Base-by-base conservation (phyloP, 2,888 invertebrate species). In the Pristionchus fissidentatus region DNA sequence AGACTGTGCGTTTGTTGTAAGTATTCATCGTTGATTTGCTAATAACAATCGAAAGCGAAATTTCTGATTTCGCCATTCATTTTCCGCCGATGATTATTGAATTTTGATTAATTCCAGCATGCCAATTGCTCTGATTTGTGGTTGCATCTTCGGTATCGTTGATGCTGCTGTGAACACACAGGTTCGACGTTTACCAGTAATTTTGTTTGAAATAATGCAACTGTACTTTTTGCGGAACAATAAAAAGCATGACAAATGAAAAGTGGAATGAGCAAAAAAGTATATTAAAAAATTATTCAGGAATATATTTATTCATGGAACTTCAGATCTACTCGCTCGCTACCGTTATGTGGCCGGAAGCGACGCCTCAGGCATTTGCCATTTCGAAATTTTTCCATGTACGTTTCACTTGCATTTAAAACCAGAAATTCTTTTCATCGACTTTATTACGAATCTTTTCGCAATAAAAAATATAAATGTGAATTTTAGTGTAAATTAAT, bases 321-420 rank as follows among this genome's bases (percentile, higher is more conserved):
- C 2, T 26, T 49, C 79, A 85, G 32, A 85, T 86, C 46, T 86
- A 86, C 52, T 86, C 86, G 13, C 77, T 86, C 43, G 66, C 85
- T 8, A 60, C 84, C 2, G 78, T 84, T 1, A 35, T 78, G 41
- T 85, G 78, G 49, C 41, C 46, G 22, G 81, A 81, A 1, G 26
- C 66, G 26, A 86, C 86, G 1, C 73, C 81, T 0, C 85, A 85
- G 46, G 85, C 86, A 8, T 85, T 84, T 43, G 85, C 86, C n/a
- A 83, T 84, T 8, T 84, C 85, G 52, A 86, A 86, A 62, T 84
- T 86, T 22, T 83, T 85, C 81, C 86, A 86, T 81, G 86, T 86
- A 46, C 7, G 84, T 77, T 29, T 4, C n/a, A 32, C 5, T n/a
- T 10, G 35, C 35, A 57, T 29, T n/a, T 10, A 26, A 29, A 29